Conservation (phyloP, 2,797 vertebrate species). For the Tenualosa ilisha region DNA sequence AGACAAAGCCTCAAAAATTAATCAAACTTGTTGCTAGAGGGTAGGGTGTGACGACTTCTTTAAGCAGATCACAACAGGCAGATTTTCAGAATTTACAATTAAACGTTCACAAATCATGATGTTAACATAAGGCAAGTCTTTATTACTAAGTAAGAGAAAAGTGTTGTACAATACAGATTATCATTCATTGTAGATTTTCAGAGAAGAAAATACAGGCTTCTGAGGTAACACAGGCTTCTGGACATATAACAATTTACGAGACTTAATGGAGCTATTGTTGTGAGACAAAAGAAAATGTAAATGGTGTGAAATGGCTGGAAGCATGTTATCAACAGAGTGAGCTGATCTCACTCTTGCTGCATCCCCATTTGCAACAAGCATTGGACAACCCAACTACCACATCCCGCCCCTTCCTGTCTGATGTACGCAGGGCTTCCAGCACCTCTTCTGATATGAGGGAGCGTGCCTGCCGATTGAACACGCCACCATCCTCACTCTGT, state of each 20-base stretch:
- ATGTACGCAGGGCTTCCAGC: slow-evolving; percentile 69
- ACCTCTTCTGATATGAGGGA: slow-evolving; percentile 71
- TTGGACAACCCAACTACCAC: slow-evolving; percentile 80
- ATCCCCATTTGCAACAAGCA: slow-evolving; percentile 88
- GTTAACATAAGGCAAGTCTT: not conserved
- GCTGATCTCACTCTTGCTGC: slow-evolving; percentile 87
- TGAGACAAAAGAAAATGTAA: not conserved
- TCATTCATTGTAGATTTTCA: not conserved
- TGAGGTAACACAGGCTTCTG: not conserved
- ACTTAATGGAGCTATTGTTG: not conserved
- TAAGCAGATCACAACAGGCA: not conserved
- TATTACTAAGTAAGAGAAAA: not conserved
- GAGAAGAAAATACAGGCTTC: not conserved
- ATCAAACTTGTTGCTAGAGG: slow-evolving; percentile 16
- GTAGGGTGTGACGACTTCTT: slow-evolving; percentile 11
- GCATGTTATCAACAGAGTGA: slow-evolving; percentile 77
- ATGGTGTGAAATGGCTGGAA: not conserved
- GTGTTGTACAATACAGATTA: not conserved
- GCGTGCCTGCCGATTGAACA: slow-evolving; percentile 62
- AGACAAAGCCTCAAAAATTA: not conserved
- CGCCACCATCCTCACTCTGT: slow-evolving; percentile 51
- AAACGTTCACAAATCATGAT: not conserved
- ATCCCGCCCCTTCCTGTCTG: slow-evolving; percentile 75
- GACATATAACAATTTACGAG: not conserved
- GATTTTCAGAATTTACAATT: not conserved